Evolutionary conservation across 1,140 invertebrate genomes (phyloP), one percentile per base, ranked within the genome.

Genomic region (Chionoecetes opilio): DNA sequence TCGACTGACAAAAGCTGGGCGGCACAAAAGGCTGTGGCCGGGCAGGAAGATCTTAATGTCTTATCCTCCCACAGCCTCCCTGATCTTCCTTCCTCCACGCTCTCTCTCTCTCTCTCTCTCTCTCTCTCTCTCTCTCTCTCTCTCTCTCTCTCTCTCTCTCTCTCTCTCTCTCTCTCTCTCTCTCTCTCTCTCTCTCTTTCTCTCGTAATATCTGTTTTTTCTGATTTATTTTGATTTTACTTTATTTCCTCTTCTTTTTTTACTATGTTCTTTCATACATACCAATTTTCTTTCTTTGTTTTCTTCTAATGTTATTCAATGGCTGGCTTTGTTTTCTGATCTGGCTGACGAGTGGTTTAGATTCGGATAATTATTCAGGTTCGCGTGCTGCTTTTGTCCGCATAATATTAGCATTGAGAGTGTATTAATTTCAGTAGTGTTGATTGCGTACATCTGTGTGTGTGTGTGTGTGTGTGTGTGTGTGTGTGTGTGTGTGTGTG

Each of bases 91-190:
- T 9, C 46, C 11, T 9, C 1, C 63, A n/a, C 63, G 26, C 63
- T 75, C 63, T 75, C 63, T 75, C 63, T 75, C 63, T 75, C 63
- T 75, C 63, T 75, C 63, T 63, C 53, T 63, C 53, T 63, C 53
- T 63, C 53, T 63, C 53, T 63, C 53, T 21, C 17, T 21, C 17
- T 21, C 17, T 21, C 17, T 21, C 53, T 63, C 53, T 63, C 53
- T 63, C 53, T 63, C 53, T 63, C 53, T 63, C 53, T 21, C 53
- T n/a, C 63, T n/a, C 21, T n/a, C 63, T 75, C 21, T 75, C 21
- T 75, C 63, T n/a, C 63, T 75, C n/a, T 75, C 63, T 75, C 63
- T 75, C n/a, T 75, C 63, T 75, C 11, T 26, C 26, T 63, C 53
- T 9, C 5, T 63, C 8, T 26, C 6, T 46, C 5, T 14, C 41